A percentile compares a stretch with the other conserved stretches of the same genome.
phyloP scores from a whole-genome alignment of 2,113 vertebrate genomes.

The Notiomystis cincta region DNA sequence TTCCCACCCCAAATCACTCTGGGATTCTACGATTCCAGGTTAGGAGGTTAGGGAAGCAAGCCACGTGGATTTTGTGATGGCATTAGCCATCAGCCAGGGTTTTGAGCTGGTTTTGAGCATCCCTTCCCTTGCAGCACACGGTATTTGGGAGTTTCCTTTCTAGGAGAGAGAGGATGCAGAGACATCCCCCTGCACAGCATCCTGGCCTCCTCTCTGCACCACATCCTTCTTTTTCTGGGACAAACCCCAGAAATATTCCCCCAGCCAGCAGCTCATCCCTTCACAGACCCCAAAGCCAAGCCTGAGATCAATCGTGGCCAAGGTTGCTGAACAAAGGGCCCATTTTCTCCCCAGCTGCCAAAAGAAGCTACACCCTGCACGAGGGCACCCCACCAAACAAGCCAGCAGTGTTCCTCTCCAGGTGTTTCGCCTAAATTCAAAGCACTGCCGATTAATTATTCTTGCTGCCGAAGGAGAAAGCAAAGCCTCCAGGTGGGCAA shows the following conservation, averaged over 20 bases:
- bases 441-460: not conserved
- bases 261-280: not conserved
- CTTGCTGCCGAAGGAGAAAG: not conserved
- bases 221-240: not conserved
- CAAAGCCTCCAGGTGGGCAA: rapidly evolving
- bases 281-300: not conserved
- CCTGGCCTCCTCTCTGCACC: not conserved
- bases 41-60: not conserved
- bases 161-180: not conserved
- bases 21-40: not conserved
- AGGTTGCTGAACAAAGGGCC: not conserved
- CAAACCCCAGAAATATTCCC: not conserved
- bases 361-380: not conserved
- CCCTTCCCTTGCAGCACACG: rapidly evolving
- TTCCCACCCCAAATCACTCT: not conserved
- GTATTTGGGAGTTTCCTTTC: not conserved
- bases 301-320: rapidly evolving
- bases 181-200: not conserved
- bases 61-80: rapidly evolving
- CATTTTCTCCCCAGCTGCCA: not conserved
- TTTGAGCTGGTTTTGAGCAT: not conserved
- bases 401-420: not conserved
- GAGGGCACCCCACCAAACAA: not conserved
- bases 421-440: not conserved
- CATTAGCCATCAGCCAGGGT: rapidly evolving